Evolutionary conservation across 2,888 invertebrate species (phyloP), one percentile per base, ranked within the genome.

Genomic region (Alsophila aescularia): DNA sequence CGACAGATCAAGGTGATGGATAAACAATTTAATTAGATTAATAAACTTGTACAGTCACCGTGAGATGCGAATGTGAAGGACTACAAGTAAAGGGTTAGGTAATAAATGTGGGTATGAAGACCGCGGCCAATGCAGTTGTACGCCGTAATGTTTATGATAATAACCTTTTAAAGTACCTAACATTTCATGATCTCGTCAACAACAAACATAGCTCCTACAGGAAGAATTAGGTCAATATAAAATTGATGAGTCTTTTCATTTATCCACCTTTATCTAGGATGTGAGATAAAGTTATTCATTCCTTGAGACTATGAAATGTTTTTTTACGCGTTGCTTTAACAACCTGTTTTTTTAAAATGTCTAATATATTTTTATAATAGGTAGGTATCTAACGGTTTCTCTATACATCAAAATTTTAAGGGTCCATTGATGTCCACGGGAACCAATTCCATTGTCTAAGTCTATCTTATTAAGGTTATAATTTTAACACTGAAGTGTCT

Each of bases 51-150:
- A 49, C 62, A 54, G 49, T 59, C 56, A 67, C 67, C 67, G 67
- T 66, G 58, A 62, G 67, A 70, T 66, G 73, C 66, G 64, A 73
- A 74, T 75, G 75, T 67, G 80, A 81, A 84, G 83, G 84, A 63
- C 79, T 72, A 66, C 45, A 74, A 83, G 84, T 82, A 84, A 81
- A 77, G 69, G 83, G 76, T 62, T 53, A 12, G 15, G 40, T 29
- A 24, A 45, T 55, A 55, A 50, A 37, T 45, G 16, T 16, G 32
- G 13, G 13, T 27, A 35, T 45, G 32, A 24, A 37, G 35, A 34
- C 31, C 40, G 9, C 41, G 44, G 52, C 47, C 36, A 29, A n/a
- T 27, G 24, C 24, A 34, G 48, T 51, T 36, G 14, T 40, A 18
- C 10, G 40, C 27, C 9, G 9, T 34, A 6, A 39, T 35, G 12